These are phyloP conservation scores for Leptogaster cylindrica DNA, from an alignment of 2,888 invertebrate species.

Conservation along the genomic window DNA sequence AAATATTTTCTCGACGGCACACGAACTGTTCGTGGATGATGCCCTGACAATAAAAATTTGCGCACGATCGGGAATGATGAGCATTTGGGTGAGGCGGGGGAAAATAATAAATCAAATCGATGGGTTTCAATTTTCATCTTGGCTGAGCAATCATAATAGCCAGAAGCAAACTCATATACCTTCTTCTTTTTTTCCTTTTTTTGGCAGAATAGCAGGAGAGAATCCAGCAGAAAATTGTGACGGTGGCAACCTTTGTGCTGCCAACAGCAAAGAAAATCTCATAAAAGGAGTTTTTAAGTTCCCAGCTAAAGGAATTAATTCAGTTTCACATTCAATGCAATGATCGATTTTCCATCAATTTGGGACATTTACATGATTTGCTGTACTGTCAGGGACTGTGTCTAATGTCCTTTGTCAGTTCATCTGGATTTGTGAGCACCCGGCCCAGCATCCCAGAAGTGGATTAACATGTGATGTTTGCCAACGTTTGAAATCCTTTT, in stretches of 20 bases:
- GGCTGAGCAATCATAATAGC: slow-evolving; percentile 37
- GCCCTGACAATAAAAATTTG: slow-evolving; percentile 4
- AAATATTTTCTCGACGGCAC: not conserved
- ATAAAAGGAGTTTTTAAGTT: slow-evolving; percentile 9
- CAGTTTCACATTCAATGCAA: slow-evolving; percentile 1
- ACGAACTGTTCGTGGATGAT: too few species aligned
- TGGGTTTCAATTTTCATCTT: slow-evolving; percentile 40
- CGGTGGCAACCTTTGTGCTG: slow-evolving; percentile 9
- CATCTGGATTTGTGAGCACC: not conserved
- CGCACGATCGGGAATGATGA: not conserved
- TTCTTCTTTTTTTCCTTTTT: slow-evolving; percentile 23
- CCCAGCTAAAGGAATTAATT: slow-evolving; percentile 1
- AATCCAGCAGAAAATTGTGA: not conserved
- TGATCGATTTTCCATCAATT: slow-evolving; percentile 34
- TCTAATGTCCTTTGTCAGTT: not conserved
- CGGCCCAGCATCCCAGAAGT: not conserved
- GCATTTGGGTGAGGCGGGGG: not conserved
- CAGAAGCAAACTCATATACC: slow-evolving; percentile 27
- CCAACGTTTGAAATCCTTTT: slow-evolving; percentile 1
- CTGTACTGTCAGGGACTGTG: not conserved
- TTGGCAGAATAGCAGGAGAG: not conserved
- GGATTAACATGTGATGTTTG: not conserved
- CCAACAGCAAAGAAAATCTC: slow-evolving; percentile 1
- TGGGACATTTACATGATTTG: slow-evolving; percentile 26
- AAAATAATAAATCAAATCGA: slow-evolving; percentile 37